Evolutionary conservation across 37 sponge, comb jelly and placozoan genomes (phyloP).

Genomic region (Amphimedon queenslandica): DNA sequence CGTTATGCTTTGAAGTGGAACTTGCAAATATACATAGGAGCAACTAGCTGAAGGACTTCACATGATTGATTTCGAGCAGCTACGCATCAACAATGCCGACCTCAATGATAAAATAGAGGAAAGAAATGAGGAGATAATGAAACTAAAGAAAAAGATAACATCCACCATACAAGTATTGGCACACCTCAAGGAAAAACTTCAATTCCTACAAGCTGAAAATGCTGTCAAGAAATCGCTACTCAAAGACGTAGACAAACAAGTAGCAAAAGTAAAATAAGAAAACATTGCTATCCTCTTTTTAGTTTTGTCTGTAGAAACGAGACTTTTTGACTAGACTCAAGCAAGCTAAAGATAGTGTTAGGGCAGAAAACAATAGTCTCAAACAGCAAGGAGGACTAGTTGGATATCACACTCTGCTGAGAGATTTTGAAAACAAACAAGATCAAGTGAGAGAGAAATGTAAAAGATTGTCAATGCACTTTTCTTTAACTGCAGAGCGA

Average conservation of each 20-base stretch:
- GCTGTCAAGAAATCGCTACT: conserved; percentile 32
- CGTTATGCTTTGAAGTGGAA: neutral
- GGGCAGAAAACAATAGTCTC: conserved; percentile 74
- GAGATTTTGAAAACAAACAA: conserved; percentile 86
- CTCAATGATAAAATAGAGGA: conserved; percentile 98
- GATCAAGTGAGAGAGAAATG: conserved; percentile 40
- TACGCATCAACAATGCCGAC: conserved; percentile 95
- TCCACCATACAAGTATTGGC: conserved; percentile 95
- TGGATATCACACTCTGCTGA: conserved; percentile 76
- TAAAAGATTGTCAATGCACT: neutral
- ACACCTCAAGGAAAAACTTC: conserved; percentile 96
- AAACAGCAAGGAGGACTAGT: conserved; percentile 89
- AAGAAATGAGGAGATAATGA: conserved; percentile 92
- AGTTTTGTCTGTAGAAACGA: conserved; percentile 59
- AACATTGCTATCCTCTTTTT: neutral
- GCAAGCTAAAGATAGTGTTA: conserved; percentile 83
- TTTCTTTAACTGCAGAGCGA: conserved; percentile 10
- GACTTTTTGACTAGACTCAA: conserved; percentile 85
- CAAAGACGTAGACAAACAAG: conserved; percentile 42
- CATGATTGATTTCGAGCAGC: conserved; percentile 99
- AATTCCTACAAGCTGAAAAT: conserved; percentile 90
- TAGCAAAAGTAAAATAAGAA: conserved; percentile 45
- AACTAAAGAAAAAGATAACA: conserved; percentile 89
- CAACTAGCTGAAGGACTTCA: conserved; percentile 95
- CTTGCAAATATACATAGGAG: conserved; percentile 48